Base-by-base conservation (phyloP, 2,888 invertebrate species). In the Nezara viridula region DNA sequence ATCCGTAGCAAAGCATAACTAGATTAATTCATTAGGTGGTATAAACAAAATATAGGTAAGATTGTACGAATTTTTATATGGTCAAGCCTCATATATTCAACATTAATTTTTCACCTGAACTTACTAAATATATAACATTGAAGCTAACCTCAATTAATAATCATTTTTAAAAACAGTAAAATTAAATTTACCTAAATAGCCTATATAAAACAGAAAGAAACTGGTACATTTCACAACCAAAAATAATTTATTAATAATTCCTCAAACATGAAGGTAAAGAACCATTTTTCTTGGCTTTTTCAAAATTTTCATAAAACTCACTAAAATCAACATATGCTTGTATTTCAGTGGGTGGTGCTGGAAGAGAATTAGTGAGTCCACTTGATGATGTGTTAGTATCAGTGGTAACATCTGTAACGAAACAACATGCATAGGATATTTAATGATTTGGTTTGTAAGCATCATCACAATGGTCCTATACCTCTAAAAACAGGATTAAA, bases 281-380 rank as follows among this genome's bases (percentile, higher is more conserved):
- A 0, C 96, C 96, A 91, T 95, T 95, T 90, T 93, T 93, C 90
- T 94, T 94, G 5, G 96, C 96, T 90, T 94, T 94, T 66, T 95
- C 95, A 0, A 96, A 94, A 92, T 96, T 96, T 90, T 94, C 94
- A 91, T 95, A 97, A 93, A 96, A 98, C 92, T 96, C 96, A 0
- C 95, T 94, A 92, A 98, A 98, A 92, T 97, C 96, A 0, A 98
- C 97, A 92, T 98, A 98, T 0, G 97, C 95, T 89, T 95, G 95
- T 5, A 98, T 96, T 89, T 90, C 90, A n/a, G 89, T 88, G 1
- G 90, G 90, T 16, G 89, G 89, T 21, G 86, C 55, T n/a, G 89
- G 86, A 37, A 87, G 77, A 24, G 88, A 50, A 81, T 88, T 88
- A 32, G 89, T 89, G 4, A 86, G 66, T 24, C 81, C 77, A 66